Conservation (phyloP, 2,797 vertebrate species). For the Schizopygopsis malacanthus region DNA sequence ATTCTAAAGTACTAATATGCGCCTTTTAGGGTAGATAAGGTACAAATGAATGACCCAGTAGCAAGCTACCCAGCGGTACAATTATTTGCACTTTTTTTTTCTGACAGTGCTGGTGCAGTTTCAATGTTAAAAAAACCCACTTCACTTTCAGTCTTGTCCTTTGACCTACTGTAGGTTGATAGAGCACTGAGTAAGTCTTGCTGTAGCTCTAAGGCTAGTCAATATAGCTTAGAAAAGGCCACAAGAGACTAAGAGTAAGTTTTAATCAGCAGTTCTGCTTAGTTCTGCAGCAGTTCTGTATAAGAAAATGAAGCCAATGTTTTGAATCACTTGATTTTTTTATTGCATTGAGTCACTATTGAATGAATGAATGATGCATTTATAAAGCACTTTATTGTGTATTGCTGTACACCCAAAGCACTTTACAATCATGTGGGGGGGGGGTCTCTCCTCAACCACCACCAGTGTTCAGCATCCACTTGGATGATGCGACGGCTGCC, state of each 20-base stretch:
- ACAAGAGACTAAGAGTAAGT: background rate
- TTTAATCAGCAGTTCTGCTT: background rate
- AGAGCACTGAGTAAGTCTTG: constrained; percentile 1
- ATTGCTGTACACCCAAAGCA: too few relatives aligned
- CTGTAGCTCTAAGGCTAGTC: constrained; percentile 9
- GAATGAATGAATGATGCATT: too few relatives aligned
- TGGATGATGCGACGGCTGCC: too few relatives aligned
- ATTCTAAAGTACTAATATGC: background rate
- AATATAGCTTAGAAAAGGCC: background rate
- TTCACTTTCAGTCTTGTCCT: background rate
- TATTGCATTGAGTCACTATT: too few relatives aligned
- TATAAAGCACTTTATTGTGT: too few relatives aligned
- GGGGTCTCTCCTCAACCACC: too few relatives aligned
- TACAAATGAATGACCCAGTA: background rate
- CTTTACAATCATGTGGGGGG: too few relatives aligned
- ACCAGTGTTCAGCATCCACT: too few relatives aligned
- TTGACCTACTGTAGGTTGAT: constrained; percentile 10
- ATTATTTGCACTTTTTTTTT: background rate
- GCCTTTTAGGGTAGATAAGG: background rate
- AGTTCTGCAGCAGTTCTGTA: too few relatives aligned
- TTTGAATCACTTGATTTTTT: too few relatives aligned
- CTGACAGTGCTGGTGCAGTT: background rate
- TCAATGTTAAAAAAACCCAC: background rate
- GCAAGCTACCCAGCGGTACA: background rate
- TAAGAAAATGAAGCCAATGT: too few relatives aligned